A percentile compares a stretch with the other conserved stretches of the same genome.
These are phyloP conservation scores for Philopedon plagiatum DNA, from an alignment of 2,888 invertebrate species.

Conservation along the genomic window DNA sequence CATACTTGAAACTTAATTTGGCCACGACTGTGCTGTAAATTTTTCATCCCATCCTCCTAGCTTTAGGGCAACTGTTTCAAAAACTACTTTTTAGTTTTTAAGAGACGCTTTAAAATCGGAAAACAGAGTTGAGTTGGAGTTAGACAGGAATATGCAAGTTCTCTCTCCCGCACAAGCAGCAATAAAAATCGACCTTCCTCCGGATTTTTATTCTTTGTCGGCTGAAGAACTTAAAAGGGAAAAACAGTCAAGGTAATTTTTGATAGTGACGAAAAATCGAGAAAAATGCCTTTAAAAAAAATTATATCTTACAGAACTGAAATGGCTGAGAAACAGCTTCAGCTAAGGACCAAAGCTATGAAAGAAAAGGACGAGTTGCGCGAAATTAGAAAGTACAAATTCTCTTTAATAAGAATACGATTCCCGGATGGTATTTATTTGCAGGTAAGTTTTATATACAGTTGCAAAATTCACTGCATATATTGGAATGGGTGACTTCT, in stretches of 20 bases:
- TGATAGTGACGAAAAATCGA: neutral
- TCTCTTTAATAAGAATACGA: constrained; percentile 86
- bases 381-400: constrained; percentile 87
- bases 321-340: constrained; percentile 84
- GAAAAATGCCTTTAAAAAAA: neutral
- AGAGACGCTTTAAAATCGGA: constrained; percentile 85
- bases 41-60: too few relatives aligned
- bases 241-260: constrained; percentile 77
- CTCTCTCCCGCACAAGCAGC: constrained; percentile 83
- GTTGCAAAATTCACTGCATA: too few relatives aligned
- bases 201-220: constrained; percentile 86
- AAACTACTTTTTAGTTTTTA: constrained; percentile 70
- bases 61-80: neutral
- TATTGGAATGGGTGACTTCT: too few relatives aligned
- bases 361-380: constrained; percentile 89
- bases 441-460: constrained; percentile 72
- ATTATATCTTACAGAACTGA: constrained; percentile 73
- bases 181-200: constrained; percentile 79
- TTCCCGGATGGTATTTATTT: constrained; percentile 90
- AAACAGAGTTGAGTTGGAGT: constrained; percentile 85
- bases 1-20: too few relatives aligned
- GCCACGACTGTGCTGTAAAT: too few relatives aligned
- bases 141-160: constrained; percentile 91
- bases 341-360: constrained; percentile 95
- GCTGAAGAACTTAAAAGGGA: constrained; percentile 89